phyloP scores from a whole-genome alignment of 2,113 vertebrate genomes.

The Ictidomys tridecemlineatus region DNA sequence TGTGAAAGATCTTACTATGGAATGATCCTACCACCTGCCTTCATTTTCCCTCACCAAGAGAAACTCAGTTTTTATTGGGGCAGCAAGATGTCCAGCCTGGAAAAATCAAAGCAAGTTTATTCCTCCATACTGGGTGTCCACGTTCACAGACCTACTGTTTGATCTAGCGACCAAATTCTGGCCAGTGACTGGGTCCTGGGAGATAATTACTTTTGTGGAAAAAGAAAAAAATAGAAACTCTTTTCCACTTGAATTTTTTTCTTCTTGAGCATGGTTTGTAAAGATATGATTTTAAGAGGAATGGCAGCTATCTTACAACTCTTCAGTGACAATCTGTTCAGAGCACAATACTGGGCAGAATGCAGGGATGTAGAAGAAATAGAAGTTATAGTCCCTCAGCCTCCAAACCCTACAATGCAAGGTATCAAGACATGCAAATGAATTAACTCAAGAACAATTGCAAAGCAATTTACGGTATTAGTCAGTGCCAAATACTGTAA shows the following conservation, averaged over 20 bases:
- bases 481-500: neutral
- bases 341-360: neutral
- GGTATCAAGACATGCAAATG: neutral
- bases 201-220: constrained; percentile 33
- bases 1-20: neutral
- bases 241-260: constrained; percentile 1
- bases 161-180: neutral
- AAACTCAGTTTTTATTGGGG: neutral
- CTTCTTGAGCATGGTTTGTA: neutral
- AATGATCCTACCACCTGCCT: neutral
- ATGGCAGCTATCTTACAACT: neutral
- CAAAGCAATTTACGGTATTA: constrained; percentile 4
- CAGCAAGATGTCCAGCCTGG: neutral
- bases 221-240: neutral
- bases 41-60: neutral
- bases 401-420: neutral
- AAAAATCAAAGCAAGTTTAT: neutral
- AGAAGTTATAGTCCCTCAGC: neutral
- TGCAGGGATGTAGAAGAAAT: neutral
- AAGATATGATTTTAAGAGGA: neutral
- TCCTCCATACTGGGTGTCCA: neutral
- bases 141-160: neutral
- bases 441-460: constrained; percentile 55
- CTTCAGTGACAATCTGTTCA: neutral
- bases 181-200: neutral